Evolutionary conservation across 2,113 vertebrate species (phyloP).

Genomic region (Psephotus haematonotus): DNA sequence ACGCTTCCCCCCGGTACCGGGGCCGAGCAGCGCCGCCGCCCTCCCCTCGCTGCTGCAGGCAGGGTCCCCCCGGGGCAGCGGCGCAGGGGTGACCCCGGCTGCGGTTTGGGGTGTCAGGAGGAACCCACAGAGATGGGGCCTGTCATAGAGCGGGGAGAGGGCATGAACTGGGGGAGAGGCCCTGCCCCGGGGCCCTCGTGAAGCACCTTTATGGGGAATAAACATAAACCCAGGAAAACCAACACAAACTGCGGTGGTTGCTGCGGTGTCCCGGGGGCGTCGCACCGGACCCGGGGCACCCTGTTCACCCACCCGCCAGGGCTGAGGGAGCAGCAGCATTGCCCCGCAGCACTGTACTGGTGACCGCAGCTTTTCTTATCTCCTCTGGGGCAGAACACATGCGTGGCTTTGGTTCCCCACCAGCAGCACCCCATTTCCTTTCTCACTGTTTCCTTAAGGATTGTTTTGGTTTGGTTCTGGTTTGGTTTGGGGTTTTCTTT

Average conservation of each 20-base stretch:
- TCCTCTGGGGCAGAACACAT: not conserved
- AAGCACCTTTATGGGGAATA: not conserved
- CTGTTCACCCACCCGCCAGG: not conserved
- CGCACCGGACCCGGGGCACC: not conserved
- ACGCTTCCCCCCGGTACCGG: not conserved
- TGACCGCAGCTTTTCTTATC: not conserved
- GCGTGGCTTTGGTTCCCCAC: not conserved
- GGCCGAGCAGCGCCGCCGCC: not conserved
- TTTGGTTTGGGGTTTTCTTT: not conserved
- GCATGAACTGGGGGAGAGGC: not conserved
- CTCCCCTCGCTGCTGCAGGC: not conserved
- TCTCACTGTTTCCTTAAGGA: not conserved
- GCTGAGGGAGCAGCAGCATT: not conserved
- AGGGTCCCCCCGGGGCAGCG: not conserved
- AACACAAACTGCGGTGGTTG: not conserved
- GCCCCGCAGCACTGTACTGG: rapidly evolving
- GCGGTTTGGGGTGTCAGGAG: not conserved
- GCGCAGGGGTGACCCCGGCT: not conserved
- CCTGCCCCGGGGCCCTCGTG: not conserved
- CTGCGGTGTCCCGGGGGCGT: not conserved
- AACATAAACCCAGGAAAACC: not conserved
- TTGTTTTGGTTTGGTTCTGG: not conserved
- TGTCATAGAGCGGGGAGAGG: not conserved
- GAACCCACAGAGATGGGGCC: not conserved
- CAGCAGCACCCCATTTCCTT: not conserved